A percentile compares a stretch with the other conserved stretches of the same genome.
Evolutionary conservation across 2,797 vertebrate species (phyloP).

Genomic region (Eremophila alpestris): DNA sequence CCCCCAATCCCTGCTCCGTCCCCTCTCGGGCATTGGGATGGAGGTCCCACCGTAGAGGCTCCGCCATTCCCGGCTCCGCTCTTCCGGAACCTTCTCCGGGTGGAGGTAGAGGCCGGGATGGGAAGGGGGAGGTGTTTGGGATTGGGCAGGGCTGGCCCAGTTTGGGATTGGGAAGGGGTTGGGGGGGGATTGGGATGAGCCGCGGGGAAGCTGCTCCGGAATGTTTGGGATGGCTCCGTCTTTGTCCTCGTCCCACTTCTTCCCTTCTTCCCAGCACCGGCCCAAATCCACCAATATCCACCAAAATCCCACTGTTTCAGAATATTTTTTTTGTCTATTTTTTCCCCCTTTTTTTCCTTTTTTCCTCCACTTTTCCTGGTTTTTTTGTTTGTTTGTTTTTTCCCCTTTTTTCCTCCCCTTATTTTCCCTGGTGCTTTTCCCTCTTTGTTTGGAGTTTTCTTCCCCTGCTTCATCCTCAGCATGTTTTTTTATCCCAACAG

Average conservation of each 20-base stretch:
- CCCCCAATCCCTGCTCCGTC: background rate
- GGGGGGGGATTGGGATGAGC: background rate
- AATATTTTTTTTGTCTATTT: background rate
- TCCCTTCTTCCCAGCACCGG: fast-evolving
- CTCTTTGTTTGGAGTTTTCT: background rate
- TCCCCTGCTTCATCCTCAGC: fast-evolving
- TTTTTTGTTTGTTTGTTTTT: fast-evolving
- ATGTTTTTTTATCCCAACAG: background rate
- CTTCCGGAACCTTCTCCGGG: background rate
- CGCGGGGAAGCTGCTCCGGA: fast-evolving
- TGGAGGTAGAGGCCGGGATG: background rate
- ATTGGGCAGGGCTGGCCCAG: background rate
- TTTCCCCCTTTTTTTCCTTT: background rate
- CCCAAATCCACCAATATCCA: background rate
- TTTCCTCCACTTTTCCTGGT: background rate
- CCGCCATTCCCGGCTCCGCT: background rate
- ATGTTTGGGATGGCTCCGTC: fast-evolving
- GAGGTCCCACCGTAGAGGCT: background rate
- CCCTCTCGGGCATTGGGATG: background rate
- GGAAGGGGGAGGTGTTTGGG: background rate
- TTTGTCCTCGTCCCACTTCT: background rate
- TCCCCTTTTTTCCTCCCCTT: fast-evolving
- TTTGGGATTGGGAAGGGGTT: background rate
- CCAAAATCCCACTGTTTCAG: background rate
- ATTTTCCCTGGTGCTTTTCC: background rate